Evolutionary conservation across 2,797 vertebrate genomes (phyloP), one percentile per base, ranked within the genome.

Genomic region (Iguana delicatissima): DNA sequence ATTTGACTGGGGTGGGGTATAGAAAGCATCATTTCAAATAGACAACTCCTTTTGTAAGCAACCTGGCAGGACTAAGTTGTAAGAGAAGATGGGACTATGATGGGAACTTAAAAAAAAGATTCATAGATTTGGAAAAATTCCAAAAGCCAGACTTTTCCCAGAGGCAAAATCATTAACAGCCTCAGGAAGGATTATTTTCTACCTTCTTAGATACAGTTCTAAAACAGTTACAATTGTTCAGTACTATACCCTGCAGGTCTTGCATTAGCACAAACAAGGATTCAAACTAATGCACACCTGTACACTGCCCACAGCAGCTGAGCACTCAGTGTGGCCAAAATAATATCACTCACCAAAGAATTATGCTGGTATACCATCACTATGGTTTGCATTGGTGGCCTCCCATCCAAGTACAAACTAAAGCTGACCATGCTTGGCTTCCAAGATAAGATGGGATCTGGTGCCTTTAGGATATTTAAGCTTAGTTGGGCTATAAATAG

Each of bases 261-360:
- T 73, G 50, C 14, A 73, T 85, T 62, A 79, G 55, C 55, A 62
- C 4, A 64, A 46, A 79, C 8, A 46, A 10, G 29, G 59, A 52
- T 55, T 35, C 29, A 55, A 86, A 86, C 4, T 38, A 79, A 87
- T 46, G 26, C 1, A 46, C n/a, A 57, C 52, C 12, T 86, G 46
- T 64, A 12, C 74, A 79, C 2, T 64, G 26, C 0, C 38, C 16
- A 62, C 2, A 38, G 35, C 85, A 79, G 50, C n/a, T 87, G 72
- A 29, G 10, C 4, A 26, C 52, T 35, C 22, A 76, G 32, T n/a
- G 57, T n/a, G 5, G 8, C 59, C 42, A 20, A 86, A 77, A 29
- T 62, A 80, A 16, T 90, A 89, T 67, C 82, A 92, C 93, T 87
- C 86, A 93, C 85, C 89, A 93, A 90, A 55, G 18, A 55, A 52